Base-by-base conservation (phyloP, 1,140 invertebrate genomes). In the Lepeophtheirus salmonis region DNA sequence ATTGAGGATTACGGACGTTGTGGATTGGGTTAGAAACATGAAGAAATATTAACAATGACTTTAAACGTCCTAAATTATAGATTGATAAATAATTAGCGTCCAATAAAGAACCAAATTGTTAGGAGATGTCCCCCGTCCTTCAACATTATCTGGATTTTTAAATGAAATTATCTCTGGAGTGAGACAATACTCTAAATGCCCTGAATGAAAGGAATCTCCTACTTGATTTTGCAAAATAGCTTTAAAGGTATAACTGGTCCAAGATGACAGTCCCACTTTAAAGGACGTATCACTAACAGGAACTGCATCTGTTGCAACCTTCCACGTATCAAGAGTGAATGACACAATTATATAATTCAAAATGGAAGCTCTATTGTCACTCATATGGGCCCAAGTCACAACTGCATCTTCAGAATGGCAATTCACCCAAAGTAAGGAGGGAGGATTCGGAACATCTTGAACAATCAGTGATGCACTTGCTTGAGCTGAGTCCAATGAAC, bases 211-310 rank as follows among this genome's bases (percentile, higher is more conserved):
- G 21, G 91, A 97, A 3, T 79, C 77, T 0, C 94, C 94, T 66
- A 97, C 86, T 72, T 89, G 89, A 72, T 97, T 97, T 68, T 78
- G 79, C 0, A 92, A 90, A 59, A 90, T 78, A 2, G 97, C 87
- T 41, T 92, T 76, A 78, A 96, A 97, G 0, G 91, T 97, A 68
- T 97, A 97, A 72, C 95, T 97, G 0, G 88, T 80, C 85, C 87
- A 95, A 0, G 91, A 89, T 51, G 79, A 83, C 77, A 95, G 81
- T 41, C 78, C 74, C 1, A 87, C 74, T 25, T 61, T 61, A 48
- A 60, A 62, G 25, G 62, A 60, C 13, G 62, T 60, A 14, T 54
- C 50, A 4, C 59, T 41, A 12, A 50, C 56, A n/a, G 60, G 56
- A 21, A 63, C 59, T 12, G 54, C 16, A 20, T 61, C 59, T 16